phyloP scores from a whole-genome alignment of 2,797 vertebrate species.

The Novumbra hubbsi region DNA sequence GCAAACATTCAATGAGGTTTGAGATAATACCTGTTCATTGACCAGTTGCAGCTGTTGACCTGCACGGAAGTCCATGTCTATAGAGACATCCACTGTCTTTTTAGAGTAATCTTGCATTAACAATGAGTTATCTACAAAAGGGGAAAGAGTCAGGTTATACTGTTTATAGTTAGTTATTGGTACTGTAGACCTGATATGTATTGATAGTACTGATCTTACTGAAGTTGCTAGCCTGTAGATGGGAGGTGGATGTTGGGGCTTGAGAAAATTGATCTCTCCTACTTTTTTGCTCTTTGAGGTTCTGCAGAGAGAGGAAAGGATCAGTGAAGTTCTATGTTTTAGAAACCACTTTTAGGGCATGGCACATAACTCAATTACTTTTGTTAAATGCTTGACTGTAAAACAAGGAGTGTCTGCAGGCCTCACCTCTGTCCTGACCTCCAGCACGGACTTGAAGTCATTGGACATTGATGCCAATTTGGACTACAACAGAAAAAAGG shows the following conservation, averaged over 20 bases:
- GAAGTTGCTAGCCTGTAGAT: slow-evolving; percentile 66
- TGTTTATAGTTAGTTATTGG: neutral
- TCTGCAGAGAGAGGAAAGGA: slow-evolving; percentile 53
- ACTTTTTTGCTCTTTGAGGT: slow-evolving; percentile 78
- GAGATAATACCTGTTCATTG: slow-evolving; percentile 70
- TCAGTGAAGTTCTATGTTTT: neutral
- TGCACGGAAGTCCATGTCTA: slow-evolving; percentile 72
- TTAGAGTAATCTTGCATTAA: slow-evolving; percentile 71
- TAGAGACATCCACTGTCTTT: slow-evolving; percentile 70
- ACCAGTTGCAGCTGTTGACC: slow-evolving; percentile 80
- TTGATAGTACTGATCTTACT: slow-evolving; percentile 59
- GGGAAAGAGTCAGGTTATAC: neutral
- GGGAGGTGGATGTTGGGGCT: slow-evolving; percentile 59
- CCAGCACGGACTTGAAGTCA: slow-evolving; percentile 81
- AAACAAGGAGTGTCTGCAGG: no score
- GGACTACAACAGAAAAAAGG: slow-evolving; percentile 62
- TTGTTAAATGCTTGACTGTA: no score
- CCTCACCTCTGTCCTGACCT: slow-evolving; percentile 83
- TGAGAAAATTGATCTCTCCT: slow-evolving; percentile 80
- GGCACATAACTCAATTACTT: no score
- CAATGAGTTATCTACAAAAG: slow-evolving; percentile 66
- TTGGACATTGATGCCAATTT: slow-evolving; percentile 83
- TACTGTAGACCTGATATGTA: neutral
- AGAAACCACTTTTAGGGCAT: neutral
- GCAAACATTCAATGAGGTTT: neutral